Percentiles rank a stretch among this genome's conserved stretches.
Evolutionary conservation across 2,888 invertebrate species (phyloP).

Genomic region (Drosophila kuntzei): DNA sequence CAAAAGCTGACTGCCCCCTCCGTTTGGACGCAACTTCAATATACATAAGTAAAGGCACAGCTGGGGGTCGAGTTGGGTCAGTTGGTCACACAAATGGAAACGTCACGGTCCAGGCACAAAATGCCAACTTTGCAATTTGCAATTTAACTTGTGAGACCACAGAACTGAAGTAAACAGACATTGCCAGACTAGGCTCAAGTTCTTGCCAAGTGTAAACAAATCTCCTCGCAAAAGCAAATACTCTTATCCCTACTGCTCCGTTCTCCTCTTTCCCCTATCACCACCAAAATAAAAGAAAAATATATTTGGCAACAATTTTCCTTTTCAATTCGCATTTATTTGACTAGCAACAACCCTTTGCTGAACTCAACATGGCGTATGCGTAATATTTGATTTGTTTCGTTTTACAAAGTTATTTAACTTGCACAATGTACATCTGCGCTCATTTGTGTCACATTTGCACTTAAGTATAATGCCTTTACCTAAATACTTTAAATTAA

Average conservation of each 20-base stretch:
- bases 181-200: slow-evolving; percentile 30
- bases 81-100: slow-evolving; percentile 68
- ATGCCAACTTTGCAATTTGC: slow-evolving; percentile 79
- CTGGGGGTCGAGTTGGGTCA: slow-evolving; percentile 59
- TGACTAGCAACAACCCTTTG: slow-evolving; percentile 18
- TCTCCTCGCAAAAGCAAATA: slow-evolving; percentile 12
- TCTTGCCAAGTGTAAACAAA: slow-evolving; percentile 41
- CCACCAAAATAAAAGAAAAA: slow-evolving; percentile 15
- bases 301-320: slow-evolving; percentile 36
- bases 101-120: slow-evolving; percentile 60
- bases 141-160: slow-evolving; percentile 65
- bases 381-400: slow-evolving; percentile 63
- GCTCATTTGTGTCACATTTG: slow-evolving; percentile 26
- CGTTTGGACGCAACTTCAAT: slow-evolving; percentile 62
- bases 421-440: slow-evolving; percentile 39
- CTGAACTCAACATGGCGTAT: slow-evolving; percentile 51
- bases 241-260: background rate
- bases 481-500: slow-evolving; percentile 5
- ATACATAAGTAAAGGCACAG: slow-evolving; percentile 64
- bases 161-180: slow-evolving; percentile 62
- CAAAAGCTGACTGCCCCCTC: slow-evolving; percentile 25
- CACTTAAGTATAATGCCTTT: slow-evolving; percentile 17
- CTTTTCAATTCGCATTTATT: slow-evolving; percentile 49
- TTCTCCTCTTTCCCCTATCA: background rate
- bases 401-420: slow-evolving; percentile 41